Evolutionary conservation across 2,797 vertebrate species (phyloP), one percentile per base, ranked within the genome.

Genomic region (Fistularia tabacaria): DNA sequence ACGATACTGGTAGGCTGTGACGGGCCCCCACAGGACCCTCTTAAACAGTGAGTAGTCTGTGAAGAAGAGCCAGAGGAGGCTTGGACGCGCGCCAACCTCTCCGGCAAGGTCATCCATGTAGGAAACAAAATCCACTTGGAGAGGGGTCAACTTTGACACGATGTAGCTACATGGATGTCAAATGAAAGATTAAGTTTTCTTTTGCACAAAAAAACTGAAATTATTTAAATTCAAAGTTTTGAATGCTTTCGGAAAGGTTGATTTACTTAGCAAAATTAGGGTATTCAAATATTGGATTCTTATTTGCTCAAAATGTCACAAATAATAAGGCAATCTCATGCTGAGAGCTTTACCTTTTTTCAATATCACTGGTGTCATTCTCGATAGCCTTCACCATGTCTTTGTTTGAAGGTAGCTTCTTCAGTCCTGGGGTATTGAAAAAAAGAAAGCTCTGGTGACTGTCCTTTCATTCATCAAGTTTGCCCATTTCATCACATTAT

Each of bases 51-150:
- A 78, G 55, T 91, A 93, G 80, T 95, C 91, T 0, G 84, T 91
- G 76, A 94, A 83, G 77, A 92, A 77, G 61, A 94, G 81, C 54
- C 71, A 49, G 12, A 73, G 73, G 10, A 93, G 39, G 50, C 61
- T 91, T 46, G 93, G 92, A 46, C 74, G 85, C 9, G 71, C 89
- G 0, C 91, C 93, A 6, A 90, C 9, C 54, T 89, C 76, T n/a
- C 76, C 81, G 12, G 93, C 92, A 0, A 95, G 1, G 0, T 93
- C 88, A 0, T 96, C 94, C 93, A 95, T 93, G 81, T 92, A 93
- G 1, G 80, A 61, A 11, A 94, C 36, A 41, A 91, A 93, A 68
- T 94, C 92, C 56, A 87, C 90, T 51, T 94, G 93, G 57, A 95
- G 87, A 1, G 94, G 93, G 7, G 91, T 87, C 51, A 89, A 76